Evolutionary conservation across 2,113 vertebrate species (phyloP), one percentile per base, ranked within the genome.

Genomic region (Rhinichthys klamathensis): DNA sequence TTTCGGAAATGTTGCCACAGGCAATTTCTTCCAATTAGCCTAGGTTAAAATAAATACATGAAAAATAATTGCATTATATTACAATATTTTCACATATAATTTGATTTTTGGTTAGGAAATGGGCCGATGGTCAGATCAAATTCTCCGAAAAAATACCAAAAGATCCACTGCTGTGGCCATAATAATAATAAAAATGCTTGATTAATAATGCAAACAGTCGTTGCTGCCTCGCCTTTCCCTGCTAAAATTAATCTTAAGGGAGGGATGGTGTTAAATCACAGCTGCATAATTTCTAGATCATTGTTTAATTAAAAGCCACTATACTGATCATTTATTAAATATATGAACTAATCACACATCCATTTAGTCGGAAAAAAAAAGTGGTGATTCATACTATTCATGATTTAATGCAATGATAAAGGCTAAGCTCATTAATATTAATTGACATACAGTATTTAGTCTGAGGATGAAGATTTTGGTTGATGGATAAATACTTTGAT

Each of bases 281-380:
- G 23, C 23, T 69, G 1, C 21, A 25, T 46, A 3, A 46, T 46
- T 44, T 6, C 38, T 73, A 44, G 70, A 73, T 46, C 11, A 25
- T 44, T 38, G 23, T 46, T 73, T 73, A 73, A 73, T 73, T 46
- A 73, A 73, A 73, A 73, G 38, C 6, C 12, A 73, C 23, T 46
- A 4, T 11, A 46, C 41, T 49, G 44, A 49, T 74, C 6, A 46
- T 74, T 74, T 49, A 49, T 72, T 72, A 72, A 70, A n/a, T 11
- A 74, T 21, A 70, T 25, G 13, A 41, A 73, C 12, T 8, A 74
- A 49, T 4, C 72, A 16, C 23, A 12, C n/a, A 7, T 49, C 72
- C 23, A 74, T 74, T 25, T 74, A 8, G 41, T 49, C 41, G 2
- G 27, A 27, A 41, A 41, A 1, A 41, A 41, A 25, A 49, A 49